Evolutionary conservation across 2,888 invertebrate species (phyloP).

Genomic region (Eutolmus rufibarbis): DNA sequence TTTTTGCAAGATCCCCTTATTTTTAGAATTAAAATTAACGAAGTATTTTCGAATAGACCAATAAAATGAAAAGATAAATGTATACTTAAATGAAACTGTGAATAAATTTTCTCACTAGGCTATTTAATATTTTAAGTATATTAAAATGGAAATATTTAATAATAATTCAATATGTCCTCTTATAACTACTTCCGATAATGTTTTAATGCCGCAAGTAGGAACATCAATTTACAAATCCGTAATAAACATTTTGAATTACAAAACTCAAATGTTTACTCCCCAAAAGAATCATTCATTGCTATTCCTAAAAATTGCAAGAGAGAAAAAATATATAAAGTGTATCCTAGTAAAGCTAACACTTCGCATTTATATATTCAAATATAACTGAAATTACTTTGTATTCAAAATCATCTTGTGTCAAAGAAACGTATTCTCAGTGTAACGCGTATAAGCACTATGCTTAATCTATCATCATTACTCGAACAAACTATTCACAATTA

Average conservation of each 20-base stretch:
- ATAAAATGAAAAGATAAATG: no score
- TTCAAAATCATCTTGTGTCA: conserved; percentile 2
- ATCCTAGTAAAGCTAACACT: background rate
- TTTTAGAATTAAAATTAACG: no score
- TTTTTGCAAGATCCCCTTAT: no score
- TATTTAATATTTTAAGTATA: no score
- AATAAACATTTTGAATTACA: background rate
- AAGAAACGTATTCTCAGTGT: background rate
- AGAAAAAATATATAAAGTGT: background rate
- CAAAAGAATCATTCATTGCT: background rate
- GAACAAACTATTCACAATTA: background rate
- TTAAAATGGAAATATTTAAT: no score
- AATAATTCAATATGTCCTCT: background rate
- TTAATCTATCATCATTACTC: background rate
- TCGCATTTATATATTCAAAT: background rate
- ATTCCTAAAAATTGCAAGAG: background rate
- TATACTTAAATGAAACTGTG: no score
- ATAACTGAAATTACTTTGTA: background rate
- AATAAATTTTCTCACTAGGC: no score
- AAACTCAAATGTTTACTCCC: background rate
- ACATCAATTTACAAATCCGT: background rate
- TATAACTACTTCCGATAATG: background rate
- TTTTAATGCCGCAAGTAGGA: background rate
- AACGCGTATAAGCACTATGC: background rate
- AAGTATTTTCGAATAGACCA: no score